Percentiles rank a stretch among this genome's conserved stretches.
These are phyloP conservation scores for Verasper variegatus DNA, from an alignment of 2,113 vertebrate genomes.

Conservation along the genomic window DNA sequence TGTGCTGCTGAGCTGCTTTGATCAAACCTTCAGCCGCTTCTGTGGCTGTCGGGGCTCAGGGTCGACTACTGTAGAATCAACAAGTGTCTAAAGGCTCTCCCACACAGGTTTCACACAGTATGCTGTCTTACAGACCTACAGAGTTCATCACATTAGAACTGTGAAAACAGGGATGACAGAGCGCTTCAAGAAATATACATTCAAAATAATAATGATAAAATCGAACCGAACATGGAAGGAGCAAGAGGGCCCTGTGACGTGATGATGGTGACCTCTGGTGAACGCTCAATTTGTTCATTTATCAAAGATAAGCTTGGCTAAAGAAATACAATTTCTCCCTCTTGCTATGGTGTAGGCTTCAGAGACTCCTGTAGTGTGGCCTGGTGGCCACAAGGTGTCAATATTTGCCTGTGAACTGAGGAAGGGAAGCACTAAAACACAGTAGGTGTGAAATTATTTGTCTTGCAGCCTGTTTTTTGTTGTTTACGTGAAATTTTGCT, in stretches of 20 bases:
- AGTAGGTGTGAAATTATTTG: neutral
- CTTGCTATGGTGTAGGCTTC: neutral
- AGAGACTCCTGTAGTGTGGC: slow-evolving; percentile 13
- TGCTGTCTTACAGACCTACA: neutral
- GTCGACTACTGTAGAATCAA: neutral
- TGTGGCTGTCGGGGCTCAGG: neutral
- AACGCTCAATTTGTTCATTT: neutral
- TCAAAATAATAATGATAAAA: no score
- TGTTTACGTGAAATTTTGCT: neutral
- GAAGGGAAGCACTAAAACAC: neutral
- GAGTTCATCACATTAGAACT: neutral
- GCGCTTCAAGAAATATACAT: no score
- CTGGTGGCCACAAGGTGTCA: slow-evolving; percentile 62
- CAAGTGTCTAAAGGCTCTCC: neutral
- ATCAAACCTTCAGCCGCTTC: neutral
- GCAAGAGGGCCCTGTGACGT: no score
- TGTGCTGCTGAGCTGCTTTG: no score
- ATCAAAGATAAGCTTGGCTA: neutral
- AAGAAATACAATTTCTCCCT: neutral
- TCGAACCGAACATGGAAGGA: no score
- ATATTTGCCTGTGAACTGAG: slow-evolving; percentile 18
- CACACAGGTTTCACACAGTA: neutral
- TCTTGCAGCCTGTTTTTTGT: slow-evolving; percentile 5
- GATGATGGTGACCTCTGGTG: neutral
- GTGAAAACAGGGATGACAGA: neutral